A percentile compares a stretch with the other conserved stretches of the same genome.
Conservation (phyloP, 2,113 vertebrate species). For the Ploceus nigricollis region DNA sequence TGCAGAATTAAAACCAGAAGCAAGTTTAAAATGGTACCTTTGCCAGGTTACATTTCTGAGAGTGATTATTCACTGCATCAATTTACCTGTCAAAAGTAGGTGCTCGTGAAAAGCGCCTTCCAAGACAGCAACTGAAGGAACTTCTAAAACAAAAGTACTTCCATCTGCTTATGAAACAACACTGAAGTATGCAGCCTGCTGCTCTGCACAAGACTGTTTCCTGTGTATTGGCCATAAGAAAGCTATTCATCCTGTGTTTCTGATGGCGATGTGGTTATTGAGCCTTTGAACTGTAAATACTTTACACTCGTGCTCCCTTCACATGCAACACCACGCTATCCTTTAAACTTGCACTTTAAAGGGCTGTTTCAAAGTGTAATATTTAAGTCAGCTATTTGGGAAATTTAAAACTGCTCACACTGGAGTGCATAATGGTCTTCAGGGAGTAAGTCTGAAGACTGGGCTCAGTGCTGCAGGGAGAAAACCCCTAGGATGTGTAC, state of each 20-base stretch:
- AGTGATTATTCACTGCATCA: neutral
- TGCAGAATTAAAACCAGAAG: neutral
- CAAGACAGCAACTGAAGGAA: neutral
- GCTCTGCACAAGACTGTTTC: neutral
- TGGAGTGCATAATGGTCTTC: neutral
- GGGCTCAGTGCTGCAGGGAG: neutral
- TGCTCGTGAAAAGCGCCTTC: neutral
- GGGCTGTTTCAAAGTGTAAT: neutral
- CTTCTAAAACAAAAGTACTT: slow-evolving; percentile 13
- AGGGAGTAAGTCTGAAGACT: neutral
- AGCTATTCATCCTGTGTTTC: neutral
- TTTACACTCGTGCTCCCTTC: neutral
- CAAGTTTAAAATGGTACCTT: neutral
- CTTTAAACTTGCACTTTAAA: neutral
- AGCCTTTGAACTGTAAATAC: slow-evolving; percentile 25
- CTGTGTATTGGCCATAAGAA: neutral
- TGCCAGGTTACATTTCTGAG: slow-evolving; percentile 2
- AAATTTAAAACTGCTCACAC: neutral
- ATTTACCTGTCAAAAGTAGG: slow-evolving; percentile 1
- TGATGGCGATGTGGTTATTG: neutral
- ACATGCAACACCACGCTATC: neutral
- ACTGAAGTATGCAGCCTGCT: neutral
- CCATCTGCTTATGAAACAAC: neutral
- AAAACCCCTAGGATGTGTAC: neutral
- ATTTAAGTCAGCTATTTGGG: neutral